Evolutionary conservation across 2,113 vertebrate species (phyloP).

Genomic region (Clarias magur): DNA sequence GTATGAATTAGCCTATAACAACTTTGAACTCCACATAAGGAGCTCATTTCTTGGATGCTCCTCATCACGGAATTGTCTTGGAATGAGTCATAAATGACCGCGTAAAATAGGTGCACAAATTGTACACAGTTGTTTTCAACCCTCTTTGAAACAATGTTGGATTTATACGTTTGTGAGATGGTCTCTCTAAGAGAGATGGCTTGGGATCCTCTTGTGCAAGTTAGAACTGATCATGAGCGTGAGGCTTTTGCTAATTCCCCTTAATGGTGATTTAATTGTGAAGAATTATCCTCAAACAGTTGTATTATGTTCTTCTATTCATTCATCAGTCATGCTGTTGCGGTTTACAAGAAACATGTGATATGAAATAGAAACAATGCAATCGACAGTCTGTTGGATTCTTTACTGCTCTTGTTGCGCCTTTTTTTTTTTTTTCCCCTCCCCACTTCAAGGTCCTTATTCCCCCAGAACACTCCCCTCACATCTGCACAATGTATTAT

Average conservation of each 20-base stretch:
- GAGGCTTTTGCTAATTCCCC: not conserved
- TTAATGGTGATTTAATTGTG: not conserved
- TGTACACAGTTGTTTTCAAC: no score
- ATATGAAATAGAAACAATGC: constrained; percentile 45
- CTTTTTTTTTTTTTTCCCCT: constrained; percentile 30
- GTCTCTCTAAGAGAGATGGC: not conserved
- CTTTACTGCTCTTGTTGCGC: constrained; percentile 37
- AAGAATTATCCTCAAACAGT: not conserved
- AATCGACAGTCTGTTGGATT: constrained; percentile 23
- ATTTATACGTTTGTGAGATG: not conserved
- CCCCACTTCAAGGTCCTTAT: constrained; percentile 25
- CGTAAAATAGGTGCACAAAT: not conserved
- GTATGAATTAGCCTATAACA: not conserved
- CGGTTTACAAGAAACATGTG: constrained; percentile 43
- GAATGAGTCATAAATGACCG: not conserved
- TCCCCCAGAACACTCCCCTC: constrained; percentile 22
- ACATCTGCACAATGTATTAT: constrained; percentile 61
- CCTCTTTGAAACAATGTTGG: not conserved
- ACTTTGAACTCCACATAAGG: not conserved
- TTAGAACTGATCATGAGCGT: not conserved
- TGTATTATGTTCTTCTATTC: constrained; percentile 60
- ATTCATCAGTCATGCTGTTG: constrained; percentile 57
- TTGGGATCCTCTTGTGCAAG: not conserved
- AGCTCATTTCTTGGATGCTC: not conserved
- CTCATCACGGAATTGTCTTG: not conserved